Conservation (phyloP, 2,797 vertebrate species). For the Melanotaenia boesemani region DNA sequence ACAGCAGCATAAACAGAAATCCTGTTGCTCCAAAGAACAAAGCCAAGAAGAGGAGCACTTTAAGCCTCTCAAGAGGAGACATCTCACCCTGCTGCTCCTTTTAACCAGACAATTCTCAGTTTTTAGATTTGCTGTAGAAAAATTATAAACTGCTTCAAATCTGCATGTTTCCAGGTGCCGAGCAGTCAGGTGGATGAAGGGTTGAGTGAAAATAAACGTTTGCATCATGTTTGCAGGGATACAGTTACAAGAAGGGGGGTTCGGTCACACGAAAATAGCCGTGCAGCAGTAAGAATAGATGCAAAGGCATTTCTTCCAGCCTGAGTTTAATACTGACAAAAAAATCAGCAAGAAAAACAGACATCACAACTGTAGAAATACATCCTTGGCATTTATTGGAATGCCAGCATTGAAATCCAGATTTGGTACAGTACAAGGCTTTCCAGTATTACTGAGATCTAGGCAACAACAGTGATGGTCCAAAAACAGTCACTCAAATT, state of each 20-base stretch:
- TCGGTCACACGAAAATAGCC: slow-evolving; percentile 35
- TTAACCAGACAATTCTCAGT: not conserved
- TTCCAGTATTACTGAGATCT: slow-evolving; percentile 79
- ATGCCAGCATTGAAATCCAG: slow-evolving; percentile 88
- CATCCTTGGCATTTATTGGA: slow-evolving; percentile 90
- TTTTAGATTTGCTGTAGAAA: not conserved
- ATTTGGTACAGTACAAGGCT: slow-evolving; percentile 86
- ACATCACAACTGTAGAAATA: slow-evolving; percentile 81
- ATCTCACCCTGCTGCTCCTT: slow-evolving; percentile 12
- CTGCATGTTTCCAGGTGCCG: not conserved
- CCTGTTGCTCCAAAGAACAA: slow-evolving; percentile 87
- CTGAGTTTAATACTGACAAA: not conserved
- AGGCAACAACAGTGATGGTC: slow-evolving; percentile 91
- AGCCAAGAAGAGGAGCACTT: slow-evolving; percentile 62
- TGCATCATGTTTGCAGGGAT: slow-evolving; percentile 33
- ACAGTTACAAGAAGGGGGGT: slow-evolving; percentile 39
- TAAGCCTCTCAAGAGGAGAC: slow-evolving; percentile 40
- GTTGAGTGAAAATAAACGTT: slow-evolving; percentile 44
- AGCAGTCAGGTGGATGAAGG: not conserved
- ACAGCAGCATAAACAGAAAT: slow-evolving; percentile 85
- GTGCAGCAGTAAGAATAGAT: slow-evolving; percentile 1
- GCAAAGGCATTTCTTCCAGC: not conserved
- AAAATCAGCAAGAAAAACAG: not conserved
- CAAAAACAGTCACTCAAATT: slow-evolving; percentile 82
- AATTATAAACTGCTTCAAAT: not conserved